Evolutionary conservation across 1,140 invertebrate species (phyloP).

Genomic region (Thaumatotibia leucotreta): DNA sequence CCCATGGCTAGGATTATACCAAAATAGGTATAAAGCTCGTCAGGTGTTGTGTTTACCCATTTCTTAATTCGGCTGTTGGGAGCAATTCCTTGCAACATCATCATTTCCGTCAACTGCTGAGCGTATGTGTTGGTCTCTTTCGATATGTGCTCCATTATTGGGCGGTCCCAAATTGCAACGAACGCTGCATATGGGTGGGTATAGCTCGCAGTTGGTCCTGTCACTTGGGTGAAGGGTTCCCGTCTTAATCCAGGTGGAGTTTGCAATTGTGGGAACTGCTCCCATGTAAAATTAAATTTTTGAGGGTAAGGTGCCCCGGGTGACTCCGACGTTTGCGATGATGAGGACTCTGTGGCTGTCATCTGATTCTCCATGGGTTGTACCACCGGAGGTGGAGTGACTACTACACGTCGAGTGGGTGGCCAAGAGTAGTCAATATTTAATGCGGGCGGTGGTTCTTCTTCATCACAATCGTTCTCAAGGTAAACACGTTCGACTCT

Average conservation of each 20-base stretch:
- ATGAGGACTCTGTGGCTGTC: too few relatives aligned
- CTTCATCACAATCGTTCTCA: too few relatives aligned
- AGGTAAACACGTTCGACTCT: too few relatives aligned
- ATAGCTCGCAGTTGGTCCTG: conserved; percentile 3
- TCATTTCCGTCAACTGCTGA: not conserved
- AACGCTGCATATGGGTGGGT: conserved; percentile 17
- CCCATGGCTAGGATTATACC: not conserved
- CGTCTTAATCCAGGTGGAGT: conserved; percentile 16
- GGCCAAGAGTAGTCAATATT: too few relatives aligned
- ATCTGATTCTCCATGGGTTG: too few relatives aligned
- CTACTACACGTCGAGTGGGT: too few relatives aligned
- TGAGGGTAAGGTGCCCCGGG: too few relatives aligned
- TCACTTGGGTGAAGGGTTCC: conserved; percentile 12
- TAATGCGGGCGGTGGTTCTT: too few relatives aligned
- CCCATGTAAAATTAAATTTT: conserved; percentile 12
- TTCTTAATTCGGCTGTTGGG: not conserved
- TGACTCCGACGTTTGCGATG: too few relatives aligned
- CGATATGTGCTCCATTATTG: conserved; percentile 18
- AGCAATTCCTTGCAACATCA: not conserved
- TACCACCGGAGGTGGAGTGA: too few relatives aligned
- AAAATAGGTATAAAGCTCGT: not conserved
- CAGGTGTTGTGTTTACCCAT: not conserved
- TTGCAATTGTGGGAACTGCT: not conserved
- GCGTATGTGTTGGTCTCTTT: conserved; percentile 22
- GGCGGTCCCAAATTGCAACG: conserved; percentile 19